Base-by-base conservation (phyloP, 2,797 vertebrate genomes). In the Takifugu ocellatus region DNA sequence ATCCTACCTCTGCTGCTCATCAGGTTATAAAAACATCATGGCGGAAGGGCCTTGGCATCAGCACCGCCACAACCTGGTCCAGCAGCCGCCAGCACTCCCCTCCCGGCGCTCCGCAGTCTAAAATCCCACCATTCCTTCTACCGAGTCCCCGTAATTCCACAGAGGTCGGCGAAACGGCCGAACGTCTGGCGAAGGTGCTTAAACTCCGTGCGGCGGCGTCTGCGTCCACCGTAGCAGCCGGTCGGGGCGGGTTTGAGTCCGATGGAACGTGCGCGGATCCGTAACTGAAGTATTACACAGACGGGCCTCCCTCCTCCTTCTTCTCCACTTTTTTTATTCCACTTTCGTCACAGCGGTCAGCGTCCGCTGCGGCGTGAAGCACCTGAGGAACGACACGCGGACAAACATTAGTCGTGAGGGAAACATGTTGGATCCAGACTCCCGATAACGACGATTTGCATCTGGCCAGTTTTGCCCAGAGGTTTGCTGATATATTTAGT, bases 11-110 rank as follows among this genome's bases (percentile, higher is more conserved):
- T 86, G 73, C 70, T 83, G 78, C 59, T 87, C 88, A 89, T 89
- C 74, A 81, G 88, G 88, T 87, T 89, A 88, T 79, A 74, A 84
- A 84, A 71, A 84, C 85, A 86, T 84, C 75, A 81, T 81, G 77
- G 70, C 75, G 68, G 73, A 63, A 75, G 75, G 61, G 75, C 61
- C 68, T 84, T 84, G 74, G 83, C 84, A 83, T 85, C 70, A 56
- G 83, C 67, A 82, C 77, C 69, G 65, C n/a, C 24, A 24, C 49
- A 54, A 51, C 59, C 72, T 31, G 68, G 17, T 79, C 75, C 74
- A 56, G 69, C 65, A 70, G 80, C 64, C 12, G 52, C 67, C 61
- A 57, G 16, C 70, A 29, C 59, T 72, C 12, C 68, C 55, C 54
- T 64, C 55, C 36, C 70, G 51, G 78, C 81, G 78, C 72, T 84